These are phyloP conservation scores for Pangasius sanitwongsei DNA, from an alignment of 2,797 vertebrate species.

Conservation along the genomic window DNA sequence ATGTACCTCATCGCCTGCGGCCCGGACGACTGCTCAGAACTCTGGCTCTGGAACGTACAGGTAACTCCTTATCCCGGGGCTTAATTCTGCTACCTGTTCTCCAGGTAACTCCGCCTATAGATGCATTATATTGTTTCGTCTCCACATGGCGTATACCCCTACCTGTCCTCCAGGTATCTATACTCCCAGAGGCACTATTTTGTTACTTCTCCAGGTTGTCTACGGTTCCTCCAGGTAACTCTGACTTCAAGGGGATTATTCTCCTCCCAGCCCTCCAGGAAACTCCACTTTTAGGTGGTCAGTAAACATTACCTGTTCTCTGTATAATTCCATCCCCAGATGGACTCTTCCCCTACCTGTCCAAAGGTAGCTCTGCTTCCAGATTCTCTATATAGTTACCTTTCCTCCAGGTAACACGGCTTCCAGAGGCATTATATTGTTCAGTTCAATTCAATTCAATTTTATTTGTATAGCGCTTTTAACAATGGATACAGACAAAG, in stretches of 20 bases:
- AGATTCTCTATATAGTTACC: background rate
- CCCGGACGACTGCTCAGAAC: slow-evolving; percentile 98
- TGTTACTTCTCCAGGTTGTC: too few species aligned
- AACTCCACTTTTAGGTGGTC: background rate
- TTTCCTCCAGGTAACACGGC: background rate
- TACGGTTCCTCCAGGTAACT: too few species aligned
- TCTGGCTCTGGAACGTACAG: slow-evolving; percentile 99
- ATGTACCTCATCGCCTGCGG: slow-evolving; percentile 96
- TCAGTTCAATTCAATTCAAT: background rate
- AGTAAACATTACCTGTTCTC: background rate
- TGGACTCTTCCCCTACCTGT: background rate
- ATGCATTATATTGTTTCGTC: too few species aligned
- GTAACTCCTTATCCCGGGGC: slow-evolving; percentile 64
- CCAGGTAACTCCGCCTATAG: background rate
- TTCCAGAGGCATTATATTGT: background rate
- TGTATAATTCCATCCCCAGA: background rate
- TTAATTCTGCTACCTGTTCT: background rate
- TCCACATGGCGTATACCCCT: background rate
- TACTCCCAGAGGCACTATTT: too few species aligned
- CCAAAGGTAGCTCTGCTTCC: background rate
- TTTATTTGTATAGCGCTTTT: too few species aligned
- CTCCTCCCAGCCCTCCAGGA: too few species aligned
- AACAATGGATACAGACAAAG: too few species aligned
- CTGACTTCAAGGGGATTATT: too few species aligned
- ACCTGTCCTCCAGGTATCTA: background rate